phyloP scores from a whole-genome alignment of 2,888 invertebrate genomes.

The Oscheius onirici region DNA sequence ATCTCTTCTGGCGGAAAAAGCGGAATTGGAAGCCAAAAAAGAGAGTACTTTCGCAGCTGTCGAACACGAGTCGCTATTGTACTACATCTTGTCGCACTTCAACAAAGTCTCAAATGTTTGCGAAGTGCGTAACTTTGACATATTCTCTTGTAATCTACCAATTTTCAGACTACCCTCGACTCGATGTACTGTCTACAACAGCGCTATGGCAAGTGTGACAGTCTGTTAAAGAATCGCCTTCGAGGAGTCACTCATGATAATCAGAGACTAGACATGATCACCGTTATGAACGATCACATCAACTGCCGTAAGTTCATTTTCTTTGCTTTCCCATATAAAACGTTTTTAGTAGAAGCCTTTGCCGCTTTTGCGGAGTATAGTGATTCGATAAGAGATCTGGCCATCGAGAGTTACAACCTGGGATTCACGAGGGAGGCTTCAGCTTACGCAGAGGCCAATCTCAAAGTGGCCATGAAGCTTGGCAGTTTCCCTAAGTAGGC shows the following conservation, averaged over 20 bases:
- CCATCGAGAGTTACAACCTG: conserved; percentile 17
- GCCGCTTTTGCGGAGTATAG: conserved; percentile 18
- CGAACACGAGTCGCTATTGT: conserved; percentile 6
- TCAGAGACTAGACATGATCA: neutral
- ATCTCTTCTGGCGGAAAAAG: neutral
- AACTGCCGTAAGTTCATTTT: neutral
- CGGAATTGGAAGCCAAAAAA: neutral
- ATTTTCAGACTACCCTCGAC: conserved; percentile 10
- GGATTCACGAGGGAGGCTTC: conserved; percentile 16
- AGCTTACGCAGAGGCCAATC: neutral
- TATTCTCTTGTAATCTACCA: neutral
- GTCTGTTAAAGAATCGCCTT: conserved; percentile 18
- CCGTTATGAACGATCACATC: neutral
- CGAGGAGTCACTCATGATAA: conserved; percentile 19
- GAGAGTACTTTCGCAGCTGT: conserved; percentile 1
- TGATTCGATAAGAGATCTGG: neutral
- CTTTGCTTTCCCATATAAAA: neutral
- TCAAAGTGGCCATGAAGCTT: conserved; percentile 19
- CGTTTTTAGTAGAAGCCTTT: conserved; percentile 13
- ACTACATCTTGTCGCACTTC: conserved; percentile 1
- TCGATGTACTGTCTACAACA: conserved; percentile 2
- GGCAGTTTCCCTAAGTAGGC: conserved; percentile 19
- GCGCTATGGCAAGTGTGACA: conserved; percentile 14
- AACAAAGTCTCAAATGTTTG: neutral
- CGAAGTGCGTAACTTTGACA: neutral